Evolutionary conservation across 2,797 vertebrate species (phyloP), one percentile per base, ranked within the genome.

Genomic region (Babyrousa celebensis): DNA sequence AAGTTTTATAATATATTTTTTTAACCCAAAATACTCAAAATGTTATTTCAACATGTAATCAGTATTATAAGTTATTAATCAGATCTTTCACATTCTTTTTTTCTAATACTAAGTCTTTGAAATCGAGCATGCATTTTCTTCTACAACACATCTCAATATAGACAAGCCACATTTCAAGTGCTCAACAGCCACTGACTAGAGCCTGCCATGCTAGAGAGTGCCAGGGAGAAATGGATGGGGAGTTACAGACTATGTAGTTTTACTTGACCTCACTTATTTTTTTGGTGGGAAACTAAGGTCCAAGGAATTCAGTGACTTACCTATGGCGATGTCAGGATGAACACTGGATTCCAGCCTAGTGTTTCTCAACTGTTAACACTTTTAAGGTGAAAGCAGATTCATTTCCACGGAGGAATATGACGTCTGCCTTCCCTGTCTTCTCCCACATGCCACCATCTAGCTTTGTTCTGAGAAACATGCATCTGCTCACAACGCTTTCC

Each of bases 41-140:
- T 58, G 48, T 75, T 23, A 60, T 88, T 94, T 95, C 62, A 86
- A 91, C 43, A 95, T 36, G 16, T 27, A 86, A 56, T 91, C 21
- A 71, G 16, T 74, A 92, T 71, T 89, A 72, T n/a, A 84, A 71
- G 29, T 70, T 72, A n/a, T 85, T n/a, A 70, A 29, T 62, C 83
- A 62, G 32, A 10, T 48, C 63, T n/a, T 56, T 54, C 29, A 25
- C 16, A 58, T 52, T 65, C 0, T 56, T 86, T 84, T 67, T 82
- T 63, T 70, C 58, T n/a, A 29, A 88, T 40, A 23, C 40, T 27
- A 70, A 62, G 40, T 65, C 62, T 89, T 27, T 80, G 87, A 89
- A 93, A 75, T 56, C 12, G 12, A 56, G 60, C 29, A 32, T 32
- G 6, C 29, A n/a, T 77, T 89, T 70, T 72, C 48, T 79, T 20